Evolutionary conservation across 2,797 vertebrate genomes (phyloP), one percentile per base, ranked within the genome.

Genomic region (Cheirogaleus major): DNA sequence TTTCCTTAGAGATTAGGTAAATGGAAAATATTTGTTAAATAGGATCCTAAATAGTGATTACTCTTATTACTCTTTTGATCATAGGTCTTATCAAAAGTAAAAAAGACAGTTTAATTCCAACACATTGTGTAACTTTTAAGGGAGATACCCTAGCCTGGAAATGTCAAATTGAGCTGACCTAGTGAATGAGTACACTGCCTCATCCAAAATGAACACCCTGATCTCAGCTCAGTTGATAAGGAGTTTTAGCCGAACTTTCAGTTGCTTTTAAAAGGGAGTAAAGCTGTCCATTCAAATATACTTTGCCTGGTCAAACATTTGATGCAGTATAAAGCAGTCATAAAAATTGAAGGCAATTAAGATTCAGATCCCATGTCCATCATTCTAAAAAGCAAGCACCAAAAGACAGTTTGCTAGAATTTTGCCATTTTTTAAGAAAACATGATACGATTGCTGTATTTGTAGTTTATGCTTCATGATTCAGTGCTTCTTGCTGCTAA

Each of bases 341-440:
- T 75, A 73, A 94, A 95, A 92, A 22, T 18, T 92, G 81, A 93
- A 95, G n/a, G 61, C 52, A 83, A 92, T 95, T 95, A 97, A 93
- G 80, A 73, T 18, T 91, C 89, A 88, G 61, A 78, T 45, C 10
- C 41, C 15, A 41, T 32, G 22, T 5, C 57, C 25, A 48, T 96
- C 52, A 79, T 92, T 95, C 84, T 35, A 65, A 84, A 90, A 88
- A 92, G 48, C 80, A 96, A 95, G 57, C 20, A 80, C 30, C 79
- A 50, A 65, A 83, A 85, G 61, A 78, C 22, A 61, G 43, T 84
- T 95, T 89, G 30, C 76, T 90, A 80, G 15, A 93, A 87, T 80
- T 52, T 15, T 18, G 27, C 27, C 30, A 52, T 48, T 73, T 93
- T 96, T 80, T 67, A 95, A 83, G 7, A n/a, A 4, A 96, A 45